These are phyloP conservation scores for Schizotus pectinicornis DNA, from an alignment of 2,888 invertebrate genomes.

Conservation along the genomic window DNA sequence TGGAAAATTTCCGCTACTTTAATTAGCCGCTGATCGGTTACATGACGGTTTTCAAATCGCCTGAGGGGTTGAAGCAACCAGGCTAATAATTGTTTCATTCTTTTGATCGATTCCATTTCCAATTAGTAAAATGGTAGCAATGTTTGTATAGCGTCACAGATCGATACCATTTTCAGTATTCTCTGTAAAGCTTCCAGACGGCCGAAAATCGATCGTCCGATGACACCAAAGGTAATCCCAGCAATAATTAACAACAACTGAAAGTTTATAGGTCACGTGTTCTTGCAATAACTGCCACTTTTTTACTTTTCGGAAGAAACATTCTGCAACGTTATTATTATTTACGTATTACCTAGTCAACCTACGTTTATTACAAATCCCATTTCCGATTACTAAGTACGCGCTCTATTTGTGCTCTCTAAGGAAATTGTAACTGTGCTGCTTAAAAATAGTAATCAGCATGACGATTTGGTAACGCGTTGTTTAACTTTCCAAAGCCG, in stretches of 20 bases:
- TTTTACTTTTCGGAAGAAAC: not conserved
- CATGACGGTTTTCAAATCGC: too few species aligned
- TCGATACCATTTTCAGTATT: constrained; percentile 11
- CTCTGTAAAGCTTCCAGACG: too few species aligned
- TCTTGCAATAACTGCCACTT: too few species aligned
- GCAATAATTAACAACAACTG: too few species aligned
- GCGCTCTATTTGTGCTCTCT: constrained; percentile 19
- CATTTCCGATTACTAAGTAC: constrained; percentile 17
- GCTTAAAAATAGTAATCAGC: constrained; percentile 12
- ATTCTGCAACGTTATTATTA: constrained; percentile 6
- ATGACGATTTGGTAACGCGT: constrained; percentile 22
- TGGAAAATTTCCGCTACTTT: too few species aligned
- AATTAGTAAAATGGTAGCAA: constrained; percentile 20
- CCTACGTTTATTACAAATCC: constrained; percentile 12
- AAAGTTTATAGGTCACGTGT: too few species aligned
- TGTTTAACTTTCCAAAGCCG: constrained; percentile 17
- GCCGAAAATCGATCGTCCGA: constrained; percentile 16
- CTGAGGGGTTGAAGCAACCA: not conserved
- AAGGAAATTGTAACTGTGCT: constrained; percentile 12
- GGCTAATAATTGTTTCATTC: constrained; percentile 19
- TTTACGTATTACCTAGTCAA: constrained; percentile 10
- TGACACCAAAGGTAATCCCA: constrained; percentile 13
- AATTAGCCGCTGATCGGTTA: too few species aligned
- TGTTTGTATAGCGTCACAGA: constrained; percentile 14
- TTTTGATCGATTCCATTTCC: constrained; percentile 17